These are phyloP conservation scores for Pterocles burchelli DNA, from an alignment of 2,113 vertebrate genomes.

Conservation along the genomic window DNA sequence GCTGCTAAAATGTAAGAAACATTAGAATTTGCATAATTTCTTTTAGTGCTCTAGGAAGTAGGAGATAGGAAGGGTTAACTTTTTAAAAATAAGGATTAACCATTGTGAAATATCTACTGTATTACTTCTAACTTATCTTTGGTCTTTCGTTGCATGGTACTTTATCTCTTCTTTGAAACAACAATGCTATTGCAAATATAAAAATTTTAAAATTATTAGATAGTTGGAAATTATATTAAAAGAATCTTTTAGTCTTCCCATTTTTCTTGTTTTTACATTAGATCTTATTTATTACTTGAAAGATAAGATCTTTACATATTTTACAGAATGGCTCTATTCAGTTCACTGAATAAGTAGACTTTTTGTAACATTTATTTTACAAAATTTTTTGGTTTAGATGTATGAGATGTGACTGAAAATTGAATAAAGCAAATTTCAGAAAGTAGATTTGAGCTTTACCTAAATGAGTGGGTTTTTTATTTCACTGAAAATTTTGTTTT, in stretches of 20 bases:
- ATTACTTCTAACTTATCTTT: background rate
- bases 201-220: slow-evolving; percentile 43
- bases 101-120: slow-evolving; percentile 32
- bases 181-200: background rate
- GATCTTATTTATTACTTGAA: slow-evolving; percentile 59
- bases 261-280: background rate
- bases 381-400: slow-evolving; percentile 38
- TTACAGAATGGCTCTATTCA: slow-evolving; percentile 46
- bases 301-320: slow-evolving; percentile 37
- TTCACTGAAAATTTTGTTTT: background rate
- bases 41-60: background rate
- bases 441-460: slow-evolving; percentile 6
- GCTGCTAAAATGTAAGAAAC: background rate
- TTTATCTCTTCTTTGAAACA: slow-evolving; percentile 54
- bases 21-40: background rate
- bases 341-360: slow-evolving; percentile 30
- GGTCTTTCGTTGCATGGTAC: background rate
- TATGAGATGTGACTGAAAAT: slow-evolving; percentile 5
- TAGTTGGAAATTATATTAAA: slow-evolving; percentile 51
- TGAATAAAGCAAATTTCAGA: slow-evolving; percentile 20
- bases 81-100: slow-evolving; percentile 41
- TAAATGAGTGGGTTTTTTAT: background rate
- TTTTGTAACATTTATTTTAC: slow-evolving; percentile 44
- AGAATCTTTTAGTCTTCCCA: background rate
- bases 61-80: background rate